These are phyloP conservation scores for Platygyra sinensis DNA, from an alignment of 64 coral and sea anemone species.

Conservation along the genomic window DNA sequence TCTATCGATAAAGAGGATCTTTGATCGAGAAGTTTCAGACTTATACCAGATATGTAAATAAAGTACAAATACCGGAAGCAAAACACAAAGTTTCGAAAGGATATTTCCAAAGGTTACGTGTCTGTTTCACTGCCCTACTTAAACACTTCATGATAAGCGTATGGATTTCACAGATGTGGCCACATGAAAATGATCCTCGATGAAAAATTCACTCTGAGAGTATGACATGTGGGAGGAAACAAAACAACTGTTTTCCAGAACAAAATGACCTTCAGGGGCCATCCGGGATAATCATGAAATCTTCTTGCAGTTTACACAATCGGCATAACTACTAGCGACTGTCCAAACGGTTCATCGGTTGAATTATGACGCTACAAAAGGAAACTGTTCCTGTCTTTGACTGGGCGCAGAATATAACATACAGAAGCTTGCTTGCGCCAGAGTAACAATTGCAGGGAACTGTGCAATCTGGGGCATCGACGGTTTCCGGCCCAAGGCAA, in stretches of 20 bases:
- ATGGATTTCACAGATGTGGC: not conserved
- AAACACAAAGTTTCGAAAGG: no score
- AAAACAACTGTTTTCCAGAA: no score
- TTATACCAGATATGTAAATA: no score
- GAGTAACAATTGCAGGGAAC: not conserved
- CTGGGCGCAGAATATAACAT: not conserved
- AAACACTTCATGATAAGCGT: not conserved
- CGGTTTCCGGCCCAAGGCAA: not conserved
- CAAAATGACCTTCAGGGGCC: not conserved
- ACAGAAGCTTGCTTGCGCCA: conserved; percentile 10
- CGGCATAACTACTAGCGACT: not conserved
- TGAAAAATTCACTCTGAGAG: not conserved
- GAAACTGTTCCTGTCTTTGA: conserved; percentile 25
- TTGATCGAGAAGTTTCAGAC: no score
- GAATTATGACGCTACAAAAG: not conserved
- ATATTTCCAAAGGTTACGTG: no score
- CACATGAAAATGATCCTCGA: not conserved
- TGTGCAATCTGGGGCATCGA: not conserved
- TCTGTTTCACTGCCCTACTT: not conserved
- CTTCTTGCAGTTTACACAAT: not conserved
- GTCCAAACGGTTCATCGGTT: not conserved
- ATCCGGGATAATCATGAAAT: conserved; percentile 20
- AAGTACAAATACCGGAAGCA: no score
- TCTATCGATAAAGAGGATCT: no score
- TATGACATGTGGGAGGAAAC: conserved; percentile 26